Base-by-base conservation (phyloP, 2,888 invertebrate genomes). In the Mechanitis messenoides region DNA sequence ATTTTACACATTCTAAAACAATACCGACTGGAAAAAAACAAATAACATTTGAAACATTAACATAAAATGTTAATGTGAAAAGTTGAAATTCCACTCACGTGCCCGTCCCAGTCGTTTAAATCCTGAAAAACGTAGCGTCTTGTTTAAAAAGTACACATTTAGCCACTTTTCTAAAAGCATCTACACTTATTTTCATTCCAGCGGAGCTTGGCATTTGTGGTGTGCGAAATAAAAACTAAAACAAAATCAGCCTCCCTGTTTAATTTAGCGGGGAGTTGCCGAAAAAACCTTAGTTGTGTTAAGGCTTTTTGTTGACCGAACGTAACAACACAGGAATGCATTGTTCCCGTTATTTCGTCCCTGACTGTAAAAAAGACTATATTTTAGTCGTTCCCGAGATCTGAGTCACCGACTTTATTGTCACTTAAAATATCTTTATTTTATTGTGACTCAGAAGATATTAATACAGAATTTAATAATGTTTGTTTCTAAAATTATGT, bases 241-340 rank as follows among this genome's bases (percentile, higher is more conserved):
- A 83, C 78, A 83, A 85, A 85, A 84, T 84, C 81, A 79, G 81
- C 84, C 81, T 78, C 81, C 81, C 80, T 85, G 86, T 88, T 87
- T 87, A 87, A 89, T 88, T 89, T 89, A 84, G 86, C 86, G 81
- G 79, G 81, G 82, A 81, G 75, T 80, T 83, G 82, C 77, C 78
- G 81, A 87, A 88, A 87, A 87, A 88, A 81, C 80, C 80, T 77
- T 78, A 77, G 81, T 76, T 78, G 78, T 74, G 82, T 78, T 80
- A 78, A 78, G 77, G 77, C 78, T 85, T 87, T 88, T 87, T 87
- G 85, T 84, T 82, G 82, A 78, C 80, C 81, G 75, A 78, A 83
- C 82, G 80, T 82, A 81, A 84, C 85, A 80, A 79, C 79, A 75
- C 73, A 73, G 84, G 85, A 85, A 88, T 87, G 87, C 86, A 87